These are phyloP conservation scores for Bubo scandiacus DNA, from an alignment of 2,113 vertebrate species.

Conservation along the genomic window DNA sequence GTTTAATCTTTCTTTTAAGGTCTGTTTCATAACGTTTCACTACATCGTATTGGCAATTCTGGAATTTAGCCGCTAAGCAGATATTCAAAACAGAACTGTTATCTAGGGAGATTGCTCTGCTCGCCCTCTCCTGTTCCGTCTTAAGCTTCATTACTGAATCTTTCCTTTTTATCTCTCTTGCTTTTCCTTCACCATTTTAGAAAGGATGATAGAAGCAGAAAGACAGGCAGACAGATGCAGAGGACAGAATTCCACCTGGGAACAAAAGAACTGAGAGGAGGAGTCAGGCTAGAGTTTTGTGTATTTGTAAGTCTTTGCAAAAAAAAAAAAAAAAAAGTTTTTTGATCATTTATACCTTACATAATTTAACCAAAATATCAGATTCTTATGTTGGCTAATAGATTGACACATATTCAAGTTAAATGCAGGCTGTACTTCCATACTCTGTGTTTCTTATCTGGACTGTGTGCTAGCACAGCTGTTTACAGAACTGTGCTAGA, in stretches of 20 bases:
- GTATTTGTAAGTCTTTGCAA: neutral
- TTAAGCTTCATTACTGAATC: neutral
- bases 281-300: neutral
- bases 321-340: neutral
- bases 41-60: neutral
- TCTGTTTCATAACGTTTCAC: neutral
- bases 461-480: neutral
- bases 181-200: neutral
- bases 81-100: neutral
- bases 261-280: neutral
- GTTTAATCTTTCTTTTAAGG: neutral
- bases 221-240: neutral
- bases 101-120: neutral
- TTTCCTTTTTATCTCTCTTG: neutral
- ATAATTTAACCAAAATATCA: neutral
- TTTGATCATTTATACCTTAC: neutral
- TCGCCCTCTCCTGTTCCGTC: neutral
- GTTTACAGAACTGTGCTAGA: neutral
- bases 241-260: neutral
- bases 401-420: neutral
- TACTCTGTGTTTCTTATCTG: neutral
- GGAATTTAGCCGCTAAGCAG: neutral
- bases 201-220: neutral
- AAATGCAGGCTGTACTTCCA: neutral
- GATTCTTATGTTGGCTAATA: neutral